Evolutionary conservation across 1,140 invertebrate genomes (phyloP).

Genomic region (Drosophila ogumai): DNA sequence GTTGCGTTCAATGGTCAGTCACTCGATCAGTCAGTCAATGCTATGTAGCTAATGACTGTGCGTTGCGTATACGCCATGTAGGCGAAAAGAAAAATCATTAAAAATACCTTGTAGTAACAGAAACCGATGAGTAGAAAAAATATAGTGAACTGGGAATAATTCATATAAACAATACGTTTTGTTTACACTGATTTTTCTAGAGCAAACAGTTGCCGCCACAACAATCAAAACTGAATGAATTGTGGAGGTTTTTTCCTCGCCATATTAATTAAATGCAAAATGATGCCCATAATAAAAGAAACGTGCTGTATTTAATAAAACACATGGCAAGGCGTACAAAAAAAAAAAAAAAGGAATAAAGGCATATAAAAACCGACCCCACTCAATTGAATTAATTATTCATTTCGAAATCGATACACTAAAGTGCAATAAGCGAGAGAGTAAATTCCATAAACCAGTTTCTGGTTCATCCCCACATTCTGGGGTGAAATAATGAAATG

Average conservation of each 20-base stretch:
- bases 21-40: slow-evolving; percentile 38
- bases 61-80: slow-evolving; percentile 47
- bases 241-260: slow-evolving; percentile 22
- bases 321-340: background rate
- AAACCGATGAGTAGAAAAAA: background rate
- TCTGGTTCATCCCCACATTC: slow-evolving; percentile 5
- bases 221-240: slow-evolving; percentile 46
- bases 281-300: slow-evolving; percentile 55
- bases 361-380: slow-evolving; percentile 12
- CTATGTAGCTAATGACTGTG: slow-evolving; percentile 32
- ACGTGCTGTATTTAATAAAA: slow-evolving; percentile 36
- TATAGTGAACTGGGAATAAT: slow-evolving; percentile 4
- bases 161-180: slow-evolving; percentile 32
- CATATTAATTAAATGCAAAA: slow-evolving; percentile 45
- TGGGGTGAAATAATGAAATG: slow-evolving; percentile 2
- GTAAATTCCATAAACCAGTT: slow-evolving; percentile 25
- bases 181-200: slow-evolving; percentile 37
- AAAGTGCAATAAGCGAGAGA: slow-evolving; percentile 28
- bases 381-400: slow-evolving; percentile 39
- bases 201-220: slow-evolving; percentile 21
- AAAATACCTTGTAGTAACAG: background rate
- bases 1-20: slow-evolving; percentile 53
- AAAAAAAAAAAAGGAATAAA: background rate
- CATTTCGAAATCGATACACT: slow-evolving; percentile 11
- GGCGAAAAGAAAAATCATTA: background rate